phyloP scores from a whole-genome alignment of 2,113 vertebrate genomes.

The Pleuronectes platessa region DNA sequence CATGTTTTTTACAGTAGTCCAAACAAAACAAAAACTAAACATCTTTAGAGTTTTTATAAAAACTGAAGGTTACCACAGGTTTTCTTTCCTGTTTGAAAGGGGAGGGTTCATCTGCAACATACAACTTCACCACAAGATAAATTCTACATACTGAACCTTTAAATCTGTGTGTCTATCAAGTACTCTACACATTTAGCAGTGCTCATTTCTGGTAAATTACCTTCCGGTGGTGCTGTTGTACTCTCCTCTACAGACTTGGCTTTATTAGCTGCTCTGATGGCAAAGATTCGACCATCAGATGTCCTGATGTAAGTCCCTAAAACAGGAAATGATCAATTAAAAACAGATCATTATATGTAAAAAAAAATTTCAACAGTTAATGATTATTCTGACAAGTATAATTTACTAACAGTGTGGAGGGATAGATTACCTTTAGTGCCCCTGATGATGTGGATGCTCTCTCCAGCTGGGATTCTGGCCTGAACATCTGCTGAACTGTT shows the following conservation, averaged over 20 bases:
- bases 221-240: constrained; percentile 82
- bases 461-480: constrained; percentile 91
- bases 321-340: neutral
- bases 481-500: constrained; percentile 92
- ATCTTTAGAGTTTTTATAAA: too few relatives aligned
- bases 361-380: too few relatives aligned
- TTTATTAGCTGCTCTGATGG: constrained; percentile 93
- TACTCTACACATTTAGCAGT: neutral
- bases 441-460: constrained; percentile 95
- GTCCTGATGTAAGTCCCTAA: constrained; percentile 95
- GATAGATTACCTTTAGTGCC: constrained; percentile 91
- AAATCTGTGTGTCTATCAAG: too few relatives aligned
- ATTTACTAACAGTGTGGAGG: neutral
- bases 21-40: too few relatives aligned
- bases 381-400: neutral
- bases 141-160: too few relatives aligned
- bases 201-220: constrained; percentile 66
- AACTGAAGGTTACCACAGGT: too few relatives aligned
- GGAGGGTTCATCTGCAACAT: too few relatives aligned
- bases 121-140: too few relatives aligned
- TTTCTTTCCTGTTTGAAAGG: too few relatives aligned
- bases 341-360: too few relatives aligned
- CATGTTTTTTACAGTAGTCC: too few relatives aligned
- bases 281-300: constrained; percentile 95
- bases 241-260: constrained; percentile 85